Base-by-base conservation (phyloP, 2,888 invertebrate genomes). In the Acrobasis repandana region DNA sequence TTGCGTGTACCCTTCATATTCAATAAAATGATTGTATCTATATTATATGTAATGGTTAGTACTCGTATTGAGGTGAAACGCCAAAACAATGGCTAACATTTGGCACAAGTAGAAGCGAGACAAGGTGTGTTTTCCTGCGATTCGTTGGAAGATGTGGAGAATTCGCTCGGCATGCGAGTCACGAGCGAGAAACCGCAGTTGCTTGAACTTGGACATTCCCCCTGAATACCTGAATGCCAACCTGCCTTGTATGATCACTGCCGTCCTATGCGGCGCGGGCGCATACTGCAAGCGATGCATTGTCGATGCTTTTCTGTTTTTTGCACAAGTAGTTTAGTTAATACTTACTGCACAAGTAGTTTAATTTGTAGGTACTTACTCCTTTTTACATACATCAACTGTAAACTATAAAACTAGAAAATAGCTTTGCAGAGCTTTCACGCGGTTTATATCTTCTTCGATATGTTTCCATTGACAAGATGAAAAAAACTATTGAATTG, bases 131-230 rank as follows among this genome's bases (percentile, higher is more conserved):
- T 52, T 52, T 60, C 46, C 52, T 15, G 34, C 58, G 14, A 47
- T 48, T 2, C 33, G 11, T 38, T 38, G 38, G 11, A 16, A 46
- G 46, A 61, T 61, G 66, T 69, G 71, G 65, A 69, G 66, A 67
- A 49, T 60, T 8, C 43, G 64, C 14, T 63, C 63, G 64, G 64
- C 63, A 82, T 79, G 72, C 81, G 43, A 72, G 77, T 78, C 82
- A 82, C 80, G 82, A 72, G 61, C 74, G 67, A 66, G 72, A 75
- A 74, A 75, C 74, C 74, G 76, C 76, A 76, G 73, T 72, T 74
- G 73, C 68, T 67, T 73, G 75, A 75, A 75, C 78, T 73, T 74
- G 67, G 65, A 33, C 60, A 64, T 63, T 65, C 65, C 63, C 14
- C 34, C 46, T 28, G 51, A 33, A 60, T 43, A 51, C 59, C 61